Base-by-base conservation (phyloP, 2,113 vertebrate species). In the Sisor rabdophorus region DNA sequence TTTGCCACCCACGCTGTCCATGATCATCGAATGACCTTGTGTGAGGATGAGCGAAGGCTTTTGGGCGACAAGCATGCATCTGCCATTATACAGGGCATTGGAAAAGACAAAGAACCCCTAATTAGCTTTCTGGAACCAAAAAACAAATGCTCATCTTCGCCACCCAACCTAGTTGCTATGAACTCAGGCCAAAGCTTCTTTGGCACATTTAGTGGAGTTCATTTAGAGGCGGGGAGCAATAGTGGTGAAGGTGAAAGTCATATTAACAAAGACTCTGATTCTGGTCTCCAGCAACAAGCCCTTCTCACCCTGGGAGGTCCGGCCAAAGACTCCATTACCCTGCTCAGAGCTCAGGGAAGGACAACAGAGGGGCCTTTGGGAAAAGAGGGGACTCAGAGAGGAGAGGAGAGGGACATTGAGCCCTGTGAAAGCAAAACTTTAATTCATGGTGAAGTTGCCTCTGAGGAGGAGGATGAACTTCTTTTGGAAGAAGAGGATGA, bases 71-170 rank as follows among this genome's bases (percentile, higher is more conserved):
- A 98, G 90, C 96, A 96, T 85, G 95, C 95, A 85, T 99, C 97
- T 88, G 97, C 97, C 87, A 98, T 99, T 89, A 97, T 99, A 93
- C 97, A 99, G 94, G 97, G 97, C 91, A 98, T 99, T 78, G 97
- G 97, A 85, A 98, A 98, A 88, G 96, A 98, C 91, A 98, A 98
- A 90, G 96, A 99, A 89, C 97, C 97, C 88, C 97, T 99, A 89
- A 94, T 99, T 87, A 99, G 97, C 92, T 99, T 99, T 93, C 92
- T 99, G 95, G 97, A 99, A 98, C 97, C 97, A 97, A 98, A 99
- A 97, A 98, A 84, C 92, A 98, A 97, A 93, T 95, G 90, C 90
- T 93, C 93, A 91, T 91, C 96, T 89, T 87, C 95, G 47, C 94
- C 95, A 89, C 93, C 97, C 78, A 85, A 93, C 89, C 90, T 95